Conservation (phyloP, 2,797 vertebrate genomes). For the Characodon lateralis region DNA sequence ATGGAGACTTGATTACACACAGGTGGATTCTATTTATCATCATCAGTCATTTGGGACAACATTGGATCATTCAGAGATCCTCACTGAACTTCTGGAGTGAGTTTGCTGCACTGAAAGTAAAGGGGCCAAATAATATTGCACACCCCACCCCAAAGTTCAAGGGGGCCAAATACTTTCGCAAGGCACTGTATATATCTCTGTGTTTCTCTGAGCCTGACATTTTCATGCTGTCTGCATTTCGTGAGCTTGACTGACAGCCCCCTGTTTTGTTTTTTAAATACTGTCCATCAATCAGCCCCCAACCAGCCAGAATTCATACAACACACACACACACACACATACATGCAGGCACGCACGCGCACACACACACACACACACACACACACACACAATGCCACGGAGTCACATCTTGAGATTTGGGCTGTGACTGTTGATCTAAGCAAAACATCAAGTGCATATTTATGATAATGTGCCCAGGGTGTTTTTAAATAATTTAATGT, state of each 20-base stretch:
- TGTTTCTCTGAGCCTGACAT: slow-evolving; percentile 63
- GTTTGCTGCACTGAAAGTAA: too few relatives aligned
- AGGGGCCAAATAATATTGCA: too few relatives aligned
- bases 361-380: not conserved
- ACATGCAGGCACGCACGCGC: slow-evolving; percentile 15
- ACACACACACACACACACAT: slow-evolving; percentile 7
- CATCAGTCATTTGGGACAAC: too few relatives aligned
- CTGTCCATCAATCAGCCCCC: slow-evolving; percentile 74
- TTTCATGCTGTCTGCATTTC: slow-evolving; percentile 66
- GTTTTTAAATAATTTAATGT: slow-evolving; percentile 75
- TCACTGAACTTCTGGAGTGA: too few relatives aligned
- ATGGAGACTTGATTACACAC: too few relatives aligned
- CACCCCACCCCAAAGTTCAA: too few relatives aligned
- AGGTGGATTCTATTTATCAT: too few relatives aligned
- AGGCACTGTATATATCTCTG: slow-evolving; percentile 24
- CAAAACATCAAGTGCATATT: slow-evolving; percentile 72
- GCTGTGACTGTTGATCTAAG: slow-evolving; percentile 75
- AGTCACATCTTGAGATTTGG: slow-evolving; percentile 51
- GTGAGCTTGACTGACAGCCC: slow-evolving; percentile 62
- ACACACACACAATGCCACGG: slow-evolving; percentile 36
- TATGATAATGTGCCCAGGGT: slow-evolving; percentile 71
- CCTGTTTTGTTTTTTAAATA: slow-evolving; percentile 68
- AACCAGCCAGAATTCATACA: slow-evolving; percentile 40
- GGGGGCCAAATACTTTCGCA: too few relatives aligned
- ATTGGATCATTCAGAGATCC: too few relatives aligned